Evolutionary conservation across 2,797 vertebrate species (phyloP).

Genomic region (Artibeus jamaicensis): DNA sequence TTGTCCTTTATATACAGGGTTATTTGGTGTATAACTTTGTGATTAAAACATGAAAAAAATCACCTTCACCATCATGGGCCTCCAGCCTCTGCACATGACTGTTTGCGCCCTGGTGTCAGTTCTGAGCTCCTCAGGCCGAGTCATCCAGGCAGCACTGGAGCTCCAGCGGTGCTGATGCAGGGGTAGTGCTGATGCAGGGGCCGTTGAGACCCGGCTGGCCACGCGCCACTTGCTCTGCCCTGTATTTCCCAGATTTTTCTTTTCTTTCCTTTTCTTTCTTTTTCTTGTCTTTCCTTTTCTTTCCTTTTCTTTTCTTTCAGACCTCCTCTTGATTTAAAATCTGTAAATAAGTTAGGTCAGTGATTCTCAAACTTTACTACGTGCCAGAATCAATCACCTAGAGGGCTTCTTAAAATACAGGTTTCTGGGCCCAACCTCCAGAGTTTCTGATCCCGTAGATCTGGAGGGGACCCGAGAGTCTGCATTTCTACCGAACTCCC

Average conservation of each 20-base stretch:
- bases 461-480: background rate
- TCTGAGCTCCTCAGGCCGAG: constrained; percentile 60
- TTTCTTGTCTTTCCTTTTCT: background rate
- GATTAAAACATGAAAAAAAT: constrained; percentile 67
- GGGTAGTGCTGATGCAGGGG: too few relatives aligned
- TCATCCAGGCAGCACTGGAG: background rate
- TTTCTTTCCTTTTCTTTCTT: background rate
- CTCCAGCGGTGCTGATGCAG: constrained; percentile 68
- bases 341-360: background rate
- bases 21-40: constrained; percentile 79
- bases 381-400: background rate
- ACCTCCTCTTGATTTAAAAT: constrained; percentile 49
- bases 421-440: background rate
- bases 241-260: constrained; percentile 52
- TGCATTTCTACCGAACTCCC: background rate
- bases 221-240: constrained; percentile 28
- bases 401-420: background rate
- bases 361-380: background rate
- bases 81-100: constrained; percentile 59
- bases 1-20: constrained; percentile 76
- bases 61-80: constrained; percentile 54
- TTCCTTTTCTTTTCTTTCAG: background rate
- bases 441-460: background rate
- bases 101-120: constrained; percentile 39
- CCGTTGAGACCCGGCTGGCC: constrained; percentile 64